Percentiles rank a stretch among this genome's conserved stretches.
Evolutionary conservation across 1,140 invertebrate genomes (phyloP).

Genomic region (Drosophila carrolli): DNA sequence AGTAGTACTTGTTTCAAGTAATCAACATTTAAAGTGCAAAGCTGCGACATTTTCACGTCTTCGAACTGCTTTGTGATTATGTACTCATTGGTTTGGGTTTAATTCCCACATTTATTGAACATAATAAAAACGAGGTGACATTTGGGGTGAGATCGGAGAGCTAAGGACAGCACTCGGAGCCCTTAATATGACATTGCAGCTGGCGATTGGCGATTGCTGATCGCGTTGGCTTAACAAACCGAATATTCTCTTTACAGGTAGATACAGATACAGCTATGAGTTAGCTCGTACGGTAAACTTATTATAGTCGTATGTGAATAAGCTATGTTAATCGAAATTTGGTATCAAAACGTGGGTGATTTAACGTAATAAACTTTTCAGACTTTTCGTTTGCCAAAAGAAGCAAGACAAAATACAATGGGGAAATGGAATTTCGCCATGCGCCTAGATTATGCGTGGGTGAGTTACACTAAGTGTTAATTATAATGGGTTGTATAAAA

Average conservation of each 20-base stretch:
- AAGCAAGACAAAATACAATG: conserved; percentile 21
- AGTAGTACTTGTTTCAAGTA: conserved; percentile 32
- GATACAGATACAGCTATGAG: conserved; percentile 7
- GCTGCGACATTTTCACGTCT: conserved; percentile 14
- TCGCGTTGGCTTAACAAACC: conserved; percentile 37
- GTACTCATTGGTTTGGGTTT: conserved; percentile 10
- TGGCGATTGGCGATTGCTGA: conserved; percentile 8
- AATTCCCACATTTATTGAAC: conserved; percentile 51
- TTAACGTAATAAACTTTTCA: conserved; percentile 50
- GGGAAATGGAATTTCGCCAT: conserved; percentile 13
- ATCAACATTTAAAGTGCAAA: conserved; percentile 49
- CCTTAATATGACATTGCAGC: conserved; percentile 30
- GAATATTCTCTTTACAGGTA: conserved; percentile 39
- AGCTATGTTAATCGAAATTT: conserved; percentile 59
- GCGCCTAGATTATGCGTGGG: neutral
- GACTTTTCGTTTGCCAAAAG: conserved; percentile 56
- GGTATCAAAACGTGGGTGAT: conserved; percentile 64
- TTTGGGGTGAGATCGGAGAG: conserved; percentile 22
- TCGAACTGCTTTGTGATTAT: conserved; percentile 6
- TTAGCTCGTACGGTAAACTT: conserved; percentile 30
- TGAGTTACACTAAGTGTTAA: conserved; percentile 44
- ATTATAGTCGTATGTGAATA: conserved; percentile 37
- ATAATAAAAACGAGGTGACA: conserved; percentile 52
- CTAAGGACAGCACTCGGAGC: conserved; percentile 13
- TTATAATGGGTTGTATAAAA: conserved; percentile 51